Evolutionary conservation across 2,113 vertebrate species (phyloP).

Genomic region (Plectropomus leopardus): DNA sequence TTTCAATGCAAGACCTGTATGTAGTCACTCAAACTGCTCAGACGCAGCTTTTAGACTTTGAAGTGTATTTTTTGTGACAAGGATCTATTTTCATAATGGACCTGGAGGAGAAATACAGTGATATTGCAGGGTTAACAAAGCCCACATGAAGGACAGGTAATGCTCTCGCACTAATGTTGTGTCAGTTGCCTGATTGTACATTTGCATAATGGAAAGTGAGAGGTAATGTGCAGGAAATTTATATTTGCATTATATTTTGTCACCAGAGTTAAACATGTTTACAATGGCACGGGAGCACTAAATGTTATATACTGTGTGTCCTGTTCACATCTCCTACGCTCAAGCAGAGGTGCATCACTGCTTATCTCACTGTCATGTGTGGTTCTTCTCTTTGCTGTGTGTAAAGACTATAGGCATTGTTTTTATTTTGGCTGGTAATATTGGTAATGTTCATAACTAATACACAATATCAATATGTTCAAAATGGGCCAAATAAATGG

Average conservation of each 20-base stretch:
- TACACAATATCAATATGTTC: neutral
- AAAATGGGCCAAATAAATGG: too few species aligned
- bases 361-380: neutral
- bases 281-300: conserved; percentile 16
- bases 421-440: conserved; percentile 20
- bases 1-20: neutral
- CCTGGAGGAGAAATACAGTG: neutral
- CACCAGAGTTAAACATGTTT: conserved; percentile 7
- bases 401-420: conserved; percentile 1
- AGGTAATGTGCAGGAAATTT: neutral
- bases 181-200: conserved; percentile 13
- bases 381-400: conserved; percentile 18
- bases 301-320: conserved; percentile 37
- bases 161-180: neutral
- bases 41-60: neutral
- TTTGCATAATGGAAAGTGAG: conserved; percentile 26
- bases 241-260: conserved; percentile 8
- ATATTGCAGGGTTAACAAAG: neutral
- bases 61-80: conserved; percentile 23
- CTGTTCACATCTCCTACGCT: neutral
- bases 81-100: conserved; percentile 14
- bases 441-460: neutral
- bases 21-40: conserved; percentile 3
- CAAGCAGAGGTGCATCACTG: neutral
- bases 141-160: conserved; percentile 6